phyloP scores from a whole-genome alignment of 2,113 vertebrate species.

The Petroica traversi region DNA sequence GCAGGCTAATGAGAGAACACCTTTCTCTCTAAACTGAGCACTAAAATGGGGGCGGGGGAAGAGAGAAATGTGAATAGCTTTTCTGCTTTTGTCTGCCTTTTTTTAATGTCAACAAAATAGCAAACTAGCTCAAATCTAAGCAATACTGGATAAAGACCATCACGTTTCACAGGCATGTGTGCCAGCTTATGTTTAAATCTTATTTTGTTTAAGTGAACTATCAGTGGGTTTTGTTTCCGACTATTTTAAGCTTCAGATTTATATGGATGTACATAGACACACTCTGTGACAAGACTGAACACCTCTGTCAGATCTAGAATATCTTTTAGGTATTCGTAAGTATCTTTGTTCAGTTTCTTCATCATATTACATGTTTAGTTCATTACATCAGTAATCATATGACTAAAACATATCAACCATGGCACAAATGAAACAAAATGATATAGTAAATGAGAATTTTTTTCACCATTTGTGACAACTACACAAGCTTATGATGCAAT shows the following conservation, averaged over 20 bases:
- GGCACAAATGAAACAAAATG: not conserved
- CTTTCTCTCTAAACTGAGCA: not conserved
- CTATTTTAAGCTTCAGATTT: not conserved
- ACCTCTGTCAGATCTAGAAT: not conserved
- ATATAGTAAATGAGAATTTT: not conserved
- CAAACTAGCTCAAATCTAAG: not conserved
- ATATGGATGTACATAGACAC: not conserved
- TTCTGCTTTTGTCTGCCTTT: not conserved
- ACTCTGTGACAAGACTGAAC: not conserved
- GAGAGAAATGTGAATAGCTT: not conserved
- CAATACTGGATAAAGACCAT: not conserved
- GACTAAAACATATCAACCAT: not conserved
- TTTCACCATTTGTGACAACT: not conserved
- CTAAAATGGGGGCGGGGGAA: not conserved
- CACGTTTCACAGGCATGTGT: not conserved
- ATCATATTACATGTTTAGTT: not conserved
- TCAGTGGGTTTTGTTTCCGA: not conserved
- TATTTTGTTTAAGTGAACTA: not conserved
- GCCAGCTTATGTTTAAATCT: not conserved
- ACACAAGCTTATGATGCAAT: not conserved
- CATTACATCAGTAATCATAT: not conserved
- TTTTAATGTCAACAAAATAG: not conserved
- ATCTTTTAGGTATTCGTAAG: not conserved
- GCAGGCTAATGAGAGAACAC: not conserved
- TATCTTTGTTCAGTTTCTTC: not conserved